These are phyloP conservation scores for Lontra canadensis DNA, from an alignment of 2,113 vertebrate genomes.

Conservation along the genomic window DNA sequence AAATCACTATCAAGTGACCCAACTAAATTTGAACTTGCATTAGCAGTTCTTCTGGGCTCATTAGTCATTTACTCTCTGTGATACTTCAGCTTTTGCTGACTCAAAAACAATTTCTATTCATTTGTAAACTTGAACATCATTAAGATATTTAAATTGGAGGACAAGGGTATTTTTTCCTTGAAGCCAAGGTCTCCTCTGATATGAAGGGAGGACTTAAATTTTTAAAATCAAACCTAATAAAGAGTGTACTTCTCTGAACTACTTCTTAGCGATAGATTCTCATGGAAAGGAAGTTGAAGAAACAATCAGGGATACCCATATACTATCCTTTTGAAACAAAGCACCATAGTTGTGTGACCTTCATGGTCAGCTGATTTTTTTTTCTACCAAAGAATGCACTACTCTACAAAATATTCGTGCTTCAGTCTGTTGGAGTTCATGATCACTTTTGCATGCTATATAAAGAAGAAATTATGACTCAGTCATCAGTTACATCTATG, in stretches of 20 bases:
- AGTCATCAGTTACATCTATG: background rate
- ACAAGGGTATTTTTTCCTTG: background rate
- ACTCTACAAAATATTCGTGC: background rate
- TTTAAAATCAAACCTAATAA: conserved; percentile 29
- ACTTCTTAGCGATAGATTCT: background rate
- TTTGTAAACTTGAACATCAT: background rate
- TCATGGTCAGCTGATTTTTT: background rate
- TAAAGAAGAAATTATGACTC: background rate
- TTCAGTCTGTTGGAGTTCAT: background rate
- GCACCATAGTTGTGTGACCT: background rate
- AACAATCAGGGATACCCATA: background rate
- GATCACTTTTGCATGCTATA: background rate
- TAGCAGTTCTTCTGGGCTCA: background rate
- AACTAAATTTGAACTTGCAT: background rate
- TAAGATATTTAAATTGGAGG: background rate
- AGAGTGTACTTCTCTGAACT: background rate
- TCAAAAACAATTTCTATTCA: conserved; percentile 4
- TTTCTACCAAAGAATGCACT: too few species aligned
- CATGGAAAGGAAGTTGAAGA: background rate
- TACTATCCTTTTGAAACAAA: background rate
- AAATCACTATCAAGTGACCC: background rate
- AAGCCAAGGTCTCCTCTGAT: background rate
- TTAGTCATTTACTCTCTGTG: background rate
- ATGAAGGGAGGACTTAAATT: background rate
- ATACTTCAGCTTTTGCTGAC: background rate